A percentile compares a stretch with the other conserved stretches of the same genome.
Conservation (phyloP, 2,797 vertebrate species). For the Dromococcyx pavoninus region DNA sequence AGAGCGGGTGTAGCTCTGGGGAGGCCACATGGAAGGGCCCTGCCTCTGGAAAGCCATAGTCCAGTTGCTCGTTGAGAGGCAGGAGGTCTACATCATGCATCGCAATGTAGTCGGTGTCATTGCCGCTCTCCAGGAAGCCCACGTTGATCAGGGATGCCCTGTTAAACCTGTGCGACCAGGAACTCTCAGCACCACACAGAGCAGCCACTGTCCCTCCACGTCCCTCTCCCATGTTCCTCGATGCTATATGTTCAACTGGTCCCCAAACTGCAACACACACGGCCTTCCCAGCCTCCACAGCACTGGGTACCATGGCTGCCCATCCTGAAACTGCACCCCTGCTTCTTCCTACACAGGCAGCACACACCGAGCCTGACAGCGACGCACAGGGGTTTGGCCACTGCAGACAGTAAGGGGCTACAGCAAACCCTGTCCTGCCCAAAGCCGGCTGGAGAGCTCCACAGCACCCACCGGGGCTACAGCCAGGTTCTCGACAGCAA, state of each 20-base stretch:
- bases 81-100: conserved; percentile 98
- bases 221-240: not conserved
- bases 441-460: not conserved
- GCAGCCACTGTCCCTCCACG: not conserved
- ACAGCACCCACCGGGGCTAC: rapidly evolving
- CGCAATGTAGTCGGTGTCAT: conserved; percentile 95
- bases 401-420: not conserved
- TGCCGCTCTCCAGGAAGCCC: conserved; percentile 91
- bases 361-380: rapidly evolving
- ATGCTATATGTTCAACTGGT: rapidly evolving
- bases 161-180: conserved; percentile 83
- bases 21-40: conserved; percentile 96
- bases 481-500: rapidly evolving
- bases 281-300: not conserved
- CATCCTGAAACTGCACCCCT: not conserved
- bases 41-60: conserved; percentile 89
- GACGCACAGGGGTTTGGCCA: rapidly evolving
- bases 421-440: not conserved
- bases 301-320: rapidly evolving
- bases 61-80: conserved; percentile 90
- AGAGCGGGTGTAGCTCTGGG: conserved; percentile 94
- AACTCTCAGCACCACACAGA: not conserved
- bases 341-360: not conserved
- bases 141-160: conserved; percentile 94
- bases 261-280: rapidly evolving